A percentile compares a stretch with the other conserved stretches of the same genome.
Evolutionary conservation across 2,113 vertebrate species (phyloP).

Genomic region (Gavialis gangeticus): DNA sequence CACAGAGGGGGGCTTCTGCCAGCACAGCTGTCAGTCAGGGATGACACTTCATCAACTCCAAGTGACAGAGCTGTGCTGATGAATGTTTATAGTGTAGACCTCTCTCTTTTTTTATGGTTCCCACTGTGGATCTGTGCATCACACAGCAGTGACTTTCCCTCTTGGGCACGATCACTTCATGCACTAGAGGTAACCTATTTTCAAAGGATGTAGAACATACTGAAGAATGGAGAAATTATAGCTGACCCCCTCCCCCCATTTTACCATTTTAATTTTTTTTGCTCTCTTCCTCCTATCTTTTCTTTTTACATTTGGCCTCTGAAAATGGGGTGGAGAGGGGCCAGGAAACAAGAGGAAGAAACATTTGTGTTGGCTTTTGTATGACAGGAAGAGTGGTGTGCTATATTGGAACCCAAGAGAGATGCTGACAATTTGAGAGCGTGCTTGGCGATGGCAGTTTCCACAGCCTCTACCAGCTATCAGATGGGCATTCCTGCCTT

Average conservation of each 20-base stretch:
- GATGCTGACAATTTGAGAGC: background rate
- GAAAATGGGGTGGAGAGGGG: background rate
- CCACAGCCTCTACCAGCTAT: background rate
- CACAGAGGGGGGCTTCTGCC: conserved; percentile 23
- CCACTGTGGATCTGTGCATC: background rate
- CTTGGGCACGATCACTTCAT: background rate
- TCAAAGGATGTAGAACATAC: background rate
- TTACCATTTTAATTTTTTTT: background rate
- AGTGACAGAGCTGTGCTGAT: background rate
- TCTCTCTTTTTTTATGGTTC: background rate
- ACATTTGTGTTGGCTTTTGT: background rate
- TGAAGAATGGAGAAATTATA: background rate
- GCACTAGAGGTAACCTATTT: background rate
- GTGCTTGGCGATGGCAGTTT: background rate
- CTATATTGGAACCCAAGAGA: background rate
- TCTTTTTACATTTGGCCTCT: background rate
- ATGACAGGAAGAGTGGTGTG: background rate
- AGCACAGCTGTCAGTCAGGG: background rate
- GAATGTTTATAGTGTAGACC: background rate
- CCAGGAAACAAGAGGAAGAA: background rate
- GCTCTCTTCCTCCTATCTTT: background rate
- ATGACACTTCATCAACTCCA: background rate
- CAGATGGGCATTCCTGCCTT: background rate
- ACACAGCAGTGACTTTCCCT: background rate
- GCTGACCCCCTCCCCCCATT: background rate